Evolutionary conservation across 2,113 vertebrate genomes (phyloP).

Genomic region (Prinia subflava): DNA sequence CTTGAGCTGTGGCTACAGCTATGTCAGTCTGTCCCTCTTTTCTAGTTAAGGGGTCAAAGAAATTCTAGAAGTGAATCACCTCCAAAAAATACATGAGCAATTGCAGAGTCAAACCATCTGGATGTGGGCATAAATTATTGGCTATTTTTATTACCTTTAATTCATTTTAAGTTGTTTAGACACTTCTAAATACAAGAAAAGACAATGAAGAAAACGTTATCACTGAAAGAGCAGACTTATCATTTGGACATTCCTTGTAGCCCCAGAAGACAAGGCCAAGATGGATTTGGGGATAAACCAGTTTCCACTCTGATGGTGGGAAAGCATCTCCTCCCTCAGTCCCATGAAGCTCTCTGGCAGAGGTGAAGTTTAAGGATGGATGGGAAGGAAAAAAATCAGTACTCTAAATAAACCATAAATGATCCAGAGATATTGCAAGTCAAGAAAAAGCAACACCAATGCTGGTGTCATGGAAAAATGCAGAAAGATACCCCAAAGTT

Average conservation of each 20-base stretch:
- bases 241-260: background rate
- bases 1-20: background rate
- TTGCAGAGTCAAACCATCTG: background rate
- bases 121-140: background rate
- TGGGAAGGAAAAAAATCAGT: background rate
- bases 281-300: background rate
- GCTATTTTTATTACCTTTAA: background rate
- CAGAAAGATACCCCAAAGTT: background rate
- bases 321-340: background rate
- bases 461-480: background rate
- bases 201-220: background rate
- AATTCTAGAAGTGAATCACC: background rate
- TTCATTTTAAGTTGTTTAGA: background rate
- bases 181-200: background rate
- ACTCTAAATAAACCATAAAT: background rate
- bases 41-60: background rate
- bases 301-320: background rate
- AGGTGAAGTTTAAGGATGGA: background rate
- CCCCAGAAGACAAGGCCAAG: background rate
- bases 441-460: background rate
- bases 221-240: background rate
- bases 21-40: background rate
- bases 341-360: background rate
- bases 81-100: background rate
- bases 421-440: background rate